phyloP scores from a whole-genome alignment of 2,113 vertebrate genomes.

The Machaerirhynchus nigripectus region DNA sequence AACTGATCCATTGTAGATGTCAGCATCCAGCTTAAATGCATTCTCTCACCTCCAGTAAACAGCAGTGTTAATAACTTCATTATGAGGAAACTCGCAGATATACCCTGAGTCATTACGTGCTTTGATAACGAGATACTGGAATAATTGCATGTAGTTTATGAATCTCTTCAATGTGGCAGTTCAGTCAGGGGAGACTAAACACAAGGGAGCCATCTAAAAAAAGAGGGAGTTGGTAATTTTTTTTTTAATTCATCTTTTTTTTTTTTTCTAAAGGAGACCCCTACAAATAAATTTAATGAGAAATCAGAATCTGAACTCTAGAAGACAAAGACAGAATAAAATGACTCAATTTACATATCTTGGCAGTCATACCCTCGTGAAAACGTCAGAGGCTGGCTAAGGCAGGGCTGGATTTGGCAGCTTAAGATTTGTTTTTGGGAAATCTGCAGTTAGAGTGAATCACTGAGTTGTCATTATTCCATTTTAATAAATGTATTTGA shows the following conservation, averaged over 20 bases:
- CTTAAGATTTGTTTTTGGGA: background rate
- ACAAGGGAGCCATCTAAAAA: background rate
- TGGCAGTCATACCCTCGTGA: background rate
- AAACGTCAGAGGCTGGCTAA: slow-evolving; percentile 4
- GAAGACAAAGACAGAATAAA: slow-evolving; percentile 11
- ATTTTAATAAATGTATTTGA: background rate
- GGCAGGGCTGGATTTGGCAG: background rate
- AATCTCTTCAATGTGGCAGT: background rate
- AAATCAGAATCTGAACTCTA: background rate
- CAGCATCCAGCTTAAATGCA: background rate
- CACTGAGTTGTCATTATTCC: background rate
- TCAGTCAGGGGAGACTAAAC: background rate
- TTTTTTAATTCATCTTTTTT: background rate
- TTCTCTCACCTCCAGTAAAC: background rate
- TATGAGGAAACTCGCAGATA: background rate
- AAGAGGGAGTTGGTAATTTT: background rate
- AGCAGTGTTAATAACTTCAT: background rate
- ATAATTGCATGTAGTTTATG: background rate
- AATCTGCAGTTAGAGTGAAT: slow-evolving; percentile 7
- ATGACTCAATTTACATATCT: background rate
- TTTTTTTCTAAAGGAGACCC: background rate
- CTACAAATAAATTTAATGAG: background rate
- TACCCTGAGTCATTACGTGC: background rate
- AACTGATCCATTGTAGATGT: background rate
- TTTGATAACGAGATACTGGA: background rate